Evolutionary conservation across 2,797 vertebrate species (phyloP).

Genomic region (Coluber constrictor): DNA sequence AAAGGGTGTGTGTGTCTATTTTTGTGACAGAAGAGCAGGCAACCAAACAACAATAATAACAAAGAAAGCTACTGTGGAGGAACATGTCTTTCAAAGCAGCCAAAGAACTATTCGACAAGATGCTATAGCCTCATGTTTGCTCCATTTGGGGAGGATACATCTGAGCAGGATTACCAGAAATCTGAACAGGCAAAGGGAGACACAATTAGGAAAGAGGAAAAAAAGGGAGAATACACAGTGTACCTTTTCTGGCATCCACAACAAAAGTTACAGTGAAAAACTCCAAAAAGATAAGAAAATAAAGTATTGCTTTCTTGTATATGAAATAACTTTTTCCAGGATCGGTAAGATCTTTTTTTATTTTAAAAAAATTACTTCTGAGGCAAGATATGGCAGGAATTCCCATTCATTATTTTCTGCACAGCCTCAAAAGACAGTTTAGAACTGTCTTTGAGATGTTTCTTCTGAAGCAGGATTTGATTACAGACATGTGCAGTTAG

Average conservation of each 20-base stretch:
- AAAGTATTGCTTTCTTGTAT: not conserved
- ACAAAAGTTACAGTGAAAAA: not conserved
- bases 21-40: not conserved
- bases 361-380: not conserved
- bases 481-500: not conserved
- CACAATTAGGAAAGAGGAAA: not conserved
- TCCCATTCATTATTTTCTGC: not conserved
- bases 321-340: not conserved
- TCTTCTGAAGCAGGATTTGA: not conserved
- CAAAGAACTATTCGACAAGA: not conserved
- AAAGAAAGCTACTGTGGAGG: not conserved
- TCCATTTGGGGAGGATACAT: not conserved
- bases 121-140: not conserved
- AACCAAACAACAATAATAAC: not conserved
- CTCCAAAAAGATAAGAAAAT: not conserved
- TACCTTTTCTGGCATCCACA: not conserved
- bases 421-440: not conserved
- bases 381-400: not conserved
- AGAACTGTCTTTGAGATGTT: not conserved
- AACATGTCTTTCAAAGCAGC: not conserved
- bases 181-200: not conserved
- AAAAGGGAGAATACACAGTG: not conserved
- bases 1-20: not conserved
- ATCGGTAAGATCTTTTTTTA: not conserved
- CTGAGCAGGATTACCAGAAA: not conserved